phyloP scores from a whole-genome alignment of 37 sponge, comb jelly and placozoan genomes.

The Spongia lamella region DNA sequence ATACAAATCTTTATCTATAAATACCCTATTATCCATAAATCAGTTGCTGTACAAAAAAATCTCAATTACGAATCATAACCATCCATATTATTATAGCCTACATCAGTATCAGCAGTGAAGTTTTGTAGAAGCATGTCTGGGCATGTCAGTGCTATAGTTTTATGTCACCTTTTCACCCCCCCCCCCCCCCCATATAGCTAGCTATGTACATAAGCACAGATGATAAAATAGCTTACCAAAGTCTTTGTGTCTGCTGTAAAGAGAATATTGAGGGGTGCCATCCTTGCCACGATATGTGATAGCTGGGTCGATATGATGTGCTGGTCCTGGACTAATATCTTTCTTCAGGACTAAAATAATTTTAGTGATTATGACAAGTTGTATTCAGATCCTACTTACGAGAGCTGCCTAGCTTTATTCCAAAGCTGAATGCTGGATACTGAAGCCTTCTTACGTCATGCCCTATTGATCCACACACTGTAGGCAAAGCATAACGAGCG shows the following conservation, averaged over 20 bases:
- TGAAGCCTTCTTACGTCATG: conserved; percentile 76
- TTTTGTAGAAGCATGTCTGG: too few species aligned
- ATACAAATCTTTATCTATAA: background rate
- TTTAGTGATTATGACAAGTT: background rate
- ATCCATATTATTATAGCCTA: too few species aligned
- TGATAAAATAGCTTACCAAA: too few species aligned
- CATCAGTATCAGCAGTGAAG: too few species aligned
- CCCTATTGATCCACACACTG: conserved; percentile 52
- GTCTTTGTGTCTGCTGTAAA: conserved; percentile 81
- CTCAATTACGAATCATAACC: background rate
- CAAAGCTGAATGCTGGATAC: conserved; percentile 86
- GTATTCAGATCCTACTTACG: conserved; percentile 23
- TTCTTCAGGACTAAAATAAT: conserved; percentile 70
- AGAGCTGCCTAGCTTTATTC: conserved; percentile 67
- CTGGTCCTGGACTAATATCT: conserved; percentile 85
- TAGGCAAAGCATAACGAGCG: conserved; percentile 81
- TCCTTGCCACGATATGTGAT: conserved; percentile 77
- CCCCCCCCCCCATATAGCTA: too few species aligned
- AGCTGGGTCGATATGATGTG: conserved; percentile 79
- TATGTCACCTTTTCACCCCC: too few species aligned
- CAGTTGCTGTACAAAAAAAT: background rate
- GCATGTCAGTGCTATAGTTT: too few species aligned
- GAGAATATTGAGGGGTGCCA: conserved; percentile 84
- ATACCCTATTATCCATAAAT: background rate
- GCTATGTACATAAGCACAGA: too few species aligned